phyloP scores from a whole-genome alignment of 1,140 invertebrate species.

The Lordiphosa collinella region DNA sequence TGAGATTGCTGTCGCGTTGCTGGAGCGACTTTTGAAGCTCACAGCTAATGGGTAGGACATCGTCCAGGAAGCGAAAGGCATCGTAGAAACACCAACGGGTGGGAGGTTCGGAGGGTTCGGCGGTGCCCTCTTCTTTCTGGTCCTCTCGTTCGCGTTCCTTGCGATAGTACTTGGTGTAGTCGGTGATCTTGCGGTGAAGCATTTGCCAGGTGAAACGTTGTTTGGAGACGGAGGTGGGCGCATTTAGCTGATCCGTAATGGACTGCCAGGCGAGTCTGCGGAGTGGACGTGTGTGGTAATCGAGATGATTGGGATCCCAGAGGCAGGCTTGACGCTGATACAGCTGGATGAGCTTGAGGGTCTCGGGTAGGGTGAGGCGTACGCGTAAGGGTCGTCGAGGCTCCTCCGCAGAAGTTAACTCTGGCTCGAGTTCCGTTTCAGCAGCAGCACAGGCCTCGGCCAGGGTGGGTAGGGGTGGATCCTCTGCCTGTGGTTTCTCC shows the following conservation, averaged over 20 bases:
- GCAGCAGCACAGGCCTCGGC: conserved; percentile 3
- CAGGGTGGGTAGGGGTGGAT: conserved; percentile 5
- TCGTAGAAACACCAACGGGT: conserved; percentile 56
- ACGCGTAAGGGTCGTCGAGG: neutral
- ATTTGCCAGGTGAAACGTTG: conserved; percentile 43
- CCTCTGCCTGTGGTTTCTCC: neutral
- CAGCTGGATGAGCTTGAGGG: conserved; percentile 38
- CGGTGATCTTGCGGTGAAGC: conserved; percentile 64
- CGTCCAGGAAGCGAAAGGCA: conserved; percentile 62
- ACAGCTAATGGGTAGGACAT: conserved; percentile 50
- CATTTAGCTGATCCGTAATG: conserved; percentile 46
- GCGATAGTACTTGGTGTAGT: conserved; percentile 64
- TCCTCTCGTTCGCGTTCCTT: conserved; percentile 34
- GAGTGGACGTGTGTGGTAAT: conserved; percentile 41
- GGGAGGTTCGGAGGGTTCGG: neutral
- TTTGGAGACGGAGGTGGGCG: neutral
- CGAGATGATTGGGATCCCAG: conserved; percentile 68
- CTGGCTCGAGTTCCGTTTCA: neutral
- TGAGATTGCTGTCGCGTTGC: conserved; percentile 54
- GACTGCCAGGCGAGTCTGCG: conserved; percentile 54
- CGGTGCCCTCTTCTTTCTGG: neutral
- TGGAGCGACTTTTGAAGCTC: conserved; percentile 53
- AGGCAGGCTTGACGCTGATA: conserved; percentile 52
- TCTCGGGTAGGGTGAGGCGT: conserved; percentile 36
- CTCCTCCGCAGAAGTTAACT: neutral